Evolutionary conservation across 92 coral and sea anemone species (phyloP), one percentile per base, ranked within the genome.

Genomic region (Paragorgia papillata): DNA sequence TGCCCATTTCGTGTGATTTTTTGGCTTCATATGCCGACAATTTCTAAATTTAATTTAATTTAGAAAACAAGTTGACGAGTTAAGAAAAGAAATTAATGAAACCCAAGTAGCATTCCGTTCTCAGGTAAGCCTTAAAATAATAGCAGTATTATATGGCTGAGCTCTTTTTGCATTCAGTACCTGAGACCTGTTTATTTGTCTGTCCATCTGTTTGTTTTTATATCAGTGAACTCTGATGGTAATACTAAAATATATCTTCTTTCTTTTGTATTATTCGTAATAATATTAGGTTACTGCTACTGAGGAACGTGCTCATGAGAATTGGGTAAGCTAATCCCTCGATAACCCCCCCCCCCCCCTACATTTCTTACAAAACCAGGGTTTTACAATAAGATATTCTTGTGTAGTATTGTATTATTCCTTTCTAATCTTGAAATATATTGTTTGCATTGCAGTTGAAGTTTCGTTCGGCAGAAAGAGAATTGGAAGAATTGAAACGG

Each of bases 291-390:
- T 90, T 20, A 82, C 92, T 17, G 81, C 86, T 35, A 82, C 89
- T 19, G 96, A 90, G 66, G 85, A 85, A n/a, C 77, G 84, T 66
- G 92, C 96, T 1, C 96, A 90, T 71, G 80, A 74, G 9, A 90
- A 90, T 83, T 90, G 96, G 96, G 96, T 90, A 27, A 77, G 96
- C n/a, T n/a, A n/a, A n/a, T n/a, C n/a, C n/a, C n/a, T n/a, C n/a
- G n/a, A n/a, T n/a, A n/a, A n/a, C n/a, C n/a, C n/a, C n/a, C n/a
- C n/a, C n/a, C n/a, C n/a, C n/a, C n/a, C n/a, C n/a, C n/a, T n/a
- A n/a, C n/a, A n/a, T n/a, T n/a, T n/a, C n/a, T n/a, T n/a, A n/a
- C n/a, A n/a, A n/a, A n/a, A n/a, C n/a, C n/a, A n/a, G n/a, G n/a
- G n/a, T n/a, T n/a, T n/a, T n/a, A n/a, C n/a, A n/a, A n/a, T n/a